Conservation (phyloP, 2,797 vertebrate species). For the Heteromormyrus szaboi region DNA sequence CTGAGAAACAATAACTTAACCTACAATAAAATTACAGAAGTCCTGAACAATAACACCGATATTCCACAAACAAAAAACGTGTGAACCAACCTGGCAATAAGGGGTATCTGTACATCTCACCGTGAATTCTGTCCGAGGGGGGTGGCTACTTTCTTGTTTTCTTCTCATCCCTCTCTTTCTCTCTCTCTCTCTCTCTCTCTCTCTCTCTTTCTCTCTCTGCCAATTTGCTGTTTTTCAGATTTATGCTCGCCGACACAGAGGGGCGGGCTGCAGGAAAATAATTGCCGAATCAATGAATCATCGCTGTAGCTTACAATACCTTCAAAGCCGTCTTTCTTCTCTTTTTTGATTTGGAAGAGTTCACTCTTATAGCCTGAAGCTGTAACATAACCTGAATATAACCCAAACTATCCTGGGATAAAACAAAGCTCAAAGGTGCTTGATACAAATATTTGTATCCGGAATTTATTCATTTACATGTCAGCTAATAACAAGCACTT, state of each 20-base stretch:
- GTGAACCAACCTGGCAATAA: conserved; percentile 76
- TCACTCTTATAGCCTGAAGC: conserved; percentile 5
- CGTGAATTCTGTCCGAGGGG: conserved; percentile 82
- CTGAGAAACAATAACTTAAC: conserved; percentile 33
- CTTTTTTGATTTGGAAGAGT: neutral
- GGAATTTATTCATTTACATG: conserved; percentile 14
- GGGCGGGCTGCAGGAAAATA: conserved; percentile 3
- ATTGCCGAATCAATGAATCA: conserved; percentile 5
- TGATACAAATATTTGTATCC: conserved; percentile 19
- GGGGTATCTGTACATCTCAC: conserved; percentile 83
- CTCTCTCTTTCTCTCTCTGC: neutral
- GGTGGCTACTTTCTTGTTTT: conserved; percentile 55
- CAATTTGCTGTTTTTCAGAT: conserved; percentile 1
- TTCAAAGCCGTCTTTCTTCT: conserved; percentile 1
- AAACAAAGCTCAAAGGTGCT: conserved; percentile 16
- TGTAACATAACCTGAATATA: conserved; percentile 1
- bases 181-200: neutral
- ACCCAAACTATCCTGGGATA: neutral
- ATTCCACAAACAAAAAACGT: conserved; percentile 35
- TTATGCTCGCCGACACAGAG: neutral
- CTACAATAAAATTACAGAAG: conserved; percentile 59
- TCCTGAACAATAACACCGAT: conserved; percentile 52
- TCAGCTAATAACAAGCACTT: conserved; percentile 14
- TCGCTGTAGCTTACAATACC: conserved; percentile 1
- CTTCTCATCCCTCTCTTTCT: neutral